Evolutionary conservation across 1,140 invertebrate species (phyloP).

Genomic region (Vanessa atalanta): DNA sequence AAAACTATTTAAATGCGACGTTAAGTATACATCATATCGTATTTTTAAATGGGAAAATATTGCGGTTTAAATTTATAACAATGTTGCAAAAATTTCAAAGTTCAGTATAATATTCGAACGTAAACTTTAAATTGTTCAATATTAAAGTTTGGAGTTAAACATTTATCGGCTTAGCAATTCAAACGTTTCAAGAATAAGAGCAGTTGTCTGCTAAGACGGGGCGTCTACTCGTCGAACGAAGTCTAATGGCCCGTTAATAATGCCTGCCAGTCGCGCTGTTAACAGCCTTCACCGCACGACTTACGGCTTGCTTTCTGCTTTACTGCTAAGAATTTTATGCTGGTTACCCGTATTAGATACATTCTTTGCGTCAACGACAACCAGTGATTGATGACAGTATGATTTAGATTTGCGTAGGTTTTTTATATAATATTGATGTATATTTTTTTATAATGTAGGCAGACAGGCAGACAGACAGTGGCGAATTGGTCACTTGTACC

Average conservation of each 20-base stretch:
- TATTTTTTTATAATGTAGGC: too few species aligned
- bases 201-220: slow-evolving; percentile 36
- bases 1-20: background rate
- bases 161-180: slow-evolving; percentile 33
- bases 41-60: background rate
- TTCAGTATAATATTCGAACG: background rate
- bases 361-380: background rate
- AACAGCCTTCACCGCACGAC: slow-evolving; percentile 25
- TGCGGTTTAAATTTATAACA: slow-evolving; percentile 9
- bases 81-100: background rate
- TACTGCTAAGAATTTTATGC: slow-evolving; percentile 27
- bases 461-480: too few species aligned
- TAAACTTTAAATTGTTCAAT: slow-evolving; percentile 26
- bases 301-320: slow-evolving; percentile 29
- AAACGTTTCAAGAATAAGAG: slow-evolving; percentile 25
- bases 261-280: slow-evolving; percentile 47
- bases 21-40: background rate
- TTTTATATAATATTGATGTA: background rate
- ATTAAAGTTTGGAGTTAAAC: slow-evolving; percentile 28
- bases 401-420: background rate
- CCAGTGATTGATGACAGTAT: background rate
- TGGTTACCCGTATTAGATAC: background rate
- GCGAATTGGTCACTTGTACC: too few species aligned
- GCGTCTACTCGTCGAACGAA: slow-evolving; percentile 45
- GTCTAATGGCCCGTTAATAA: slow-evolving; percentile 66